Conservation (phyloP, 1,140 invertebrate genomes). For the Procambarus virginalis region DNA sequence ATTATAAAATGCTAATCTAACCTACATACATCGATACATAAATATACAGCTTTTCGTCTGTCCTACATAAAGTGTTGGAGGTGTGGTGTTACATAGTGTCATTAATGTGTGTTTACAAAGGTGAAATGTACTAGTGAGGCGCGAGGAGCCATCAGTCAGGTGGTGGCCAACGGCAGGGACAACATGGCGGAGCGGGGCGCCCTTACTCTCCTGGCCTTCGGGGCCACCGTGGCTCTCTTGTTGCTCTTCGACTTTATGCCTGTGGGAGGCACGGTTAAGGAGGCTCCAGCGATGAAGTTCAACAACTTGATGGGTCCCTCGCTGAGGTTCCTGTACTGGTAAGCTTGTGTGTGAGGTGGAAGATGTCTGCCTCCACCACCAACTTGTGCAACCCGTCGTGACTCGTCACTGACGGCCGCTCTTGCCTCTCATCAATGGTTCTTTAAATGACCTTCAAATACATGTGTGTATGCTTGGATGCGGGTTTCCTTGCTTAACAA, state of each 20-base stretch:
- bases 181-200: background rate
- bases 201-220: background rate
- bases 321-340: constrained; percentile 78
- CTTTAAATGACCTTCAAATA: no score
- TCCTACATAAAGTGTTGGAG: no score
- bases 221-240: background rate
- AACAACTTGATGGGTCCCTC: constrained; percentile 75
- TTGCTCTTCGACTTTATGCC: constrained; percentile 28
- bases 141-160: no score
- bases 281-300: constrained; percentile 53
- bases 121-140: no score
- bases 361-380: background rate
- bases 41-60: no score
- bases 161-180: background rate
- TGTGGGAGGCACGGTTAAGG: constrained; percentile 34
- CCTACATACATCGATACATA: no score
- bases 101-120: no score
- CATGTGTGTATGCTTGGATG: no score
- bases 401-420: background rate
- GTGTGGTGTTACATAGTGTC: no score
- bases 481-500: no score
- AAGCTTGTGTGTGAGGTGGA: constrained; percentile 68
- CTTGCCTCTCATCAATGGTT: background rate
- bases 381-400: background rate
- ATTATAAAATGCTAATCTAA: no score